These are phyloP conservation scores for Phylloscopus trochiloides DNA, from an alignment of 2,113 vertebrate species.

Conservation along the genomic window DNA sequence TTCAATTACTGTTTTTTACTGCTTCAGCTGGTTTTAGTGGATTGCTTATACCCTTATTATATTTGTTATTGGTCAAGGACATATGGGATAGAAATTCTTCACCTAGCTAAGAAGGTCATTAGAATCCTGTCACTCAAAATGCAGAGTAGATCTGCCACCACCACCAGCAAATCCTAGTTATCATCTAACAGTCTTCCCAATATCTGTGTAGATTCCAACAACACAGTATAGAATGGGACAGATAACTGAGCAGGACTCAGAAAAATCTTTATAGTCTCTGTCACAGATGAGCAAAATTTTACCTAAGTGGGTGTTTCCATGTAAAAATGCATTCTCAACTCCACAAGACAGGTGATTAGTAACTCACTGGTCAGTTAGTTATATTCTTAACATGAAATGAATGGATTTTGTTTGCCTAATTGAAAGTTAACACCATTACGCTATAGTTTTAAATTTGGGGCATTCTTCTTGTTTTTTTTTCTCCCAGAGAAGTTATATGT, in stretches of 20 bases:
- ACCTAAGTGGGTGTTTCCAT: neutral
- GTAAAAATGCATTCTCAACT: neutral
- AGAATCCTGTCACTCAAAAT: neutral
- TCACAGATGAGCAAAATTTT: neutral
- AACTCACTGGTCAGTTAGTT: neutral
- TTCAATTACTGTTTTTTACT: neutral
- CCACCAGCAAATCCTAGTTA: neutral
- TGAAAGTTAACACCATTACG: neutral
- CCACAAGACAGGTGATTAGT: neutral
- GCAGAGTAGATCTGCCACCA: neutral
- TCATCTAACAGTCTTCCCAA: neutral
- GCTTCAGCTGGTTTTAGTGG: neutral
- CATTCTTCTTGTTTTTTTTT: neutral
- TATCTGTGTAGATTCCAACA: neutral
- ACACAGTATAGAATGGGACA: neutral
- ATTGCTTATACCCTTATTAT: neutral
- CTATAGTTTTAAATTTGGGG: accelerated
- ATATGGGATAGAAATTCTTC: neutral
- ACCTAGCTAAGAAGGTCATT: neutral
- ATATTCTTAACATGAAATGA: neutral
- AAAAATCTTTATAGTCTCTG: neutral
- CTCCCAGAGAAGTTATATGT: neutral
- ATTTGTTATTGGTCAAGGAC: neutral
- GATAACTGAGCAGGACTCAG: neutral
- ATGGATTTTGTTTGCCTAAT: neutral